A percentile compares a stretch with the other conserved stretches of the same genome.
These are phyloP conservation scores for Limnephilus rhombicus DNA, from an alignment of 2,888 invertebrate species.

Conservation along the genomic window DNA sequence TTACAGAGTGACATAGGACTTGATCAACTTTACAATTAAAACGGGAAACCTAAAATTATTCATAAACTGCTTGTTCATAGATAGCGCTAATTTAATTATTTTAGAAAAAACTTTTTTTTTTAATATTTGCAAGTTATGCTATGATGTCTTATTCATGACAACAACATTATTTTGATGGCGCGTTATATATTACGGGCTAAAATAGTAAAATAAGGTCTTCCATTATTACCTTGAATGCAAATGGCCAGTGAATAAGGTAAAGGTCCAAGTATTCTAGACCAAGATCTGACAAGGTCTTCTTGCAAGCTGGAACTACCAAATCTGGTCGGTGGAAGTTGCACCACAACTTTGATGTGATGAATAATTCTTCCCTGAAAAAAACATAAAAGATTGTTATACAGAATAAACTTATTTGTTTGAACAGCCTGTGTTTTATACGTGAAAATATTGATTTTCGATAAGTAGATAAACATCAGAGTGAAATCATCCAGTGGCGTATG, in stretches of 20 bases:
- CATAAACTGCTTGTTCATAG: no score
- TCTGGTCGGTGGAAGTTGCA: conserved; percentile 91
- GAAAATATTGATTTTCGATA: neutral
- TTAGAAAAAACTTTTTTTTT: no score
- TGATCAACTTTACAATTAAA: no score
- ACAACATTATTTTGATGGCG: no score
- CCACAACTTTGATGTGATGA: conserved; percentile 91
- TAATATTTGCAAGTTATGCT: no score
- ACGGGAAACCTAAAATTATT: no score
- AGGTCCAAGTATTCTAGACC: conserved; percentile 89
- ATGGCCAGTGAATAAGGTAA: conserved; percentile 95
- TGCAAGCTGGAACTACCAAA: conserved; percentile 84
- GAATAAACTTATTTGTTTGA: neutral
- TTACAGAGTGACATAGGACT: no score
- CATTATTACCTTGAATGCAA: conserved; percentile 83
- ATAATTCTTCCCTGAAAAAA: conserved; percentile 78
- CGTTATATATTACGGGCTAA: no score
- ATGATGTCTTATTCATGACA: no score
- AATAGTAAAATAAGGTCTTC: no score
- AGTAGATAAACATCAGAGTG: neutral
- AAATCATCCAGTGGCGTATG: neutral
- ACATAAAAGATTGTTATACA: neutral
- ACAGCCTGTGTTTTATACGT: neutral
- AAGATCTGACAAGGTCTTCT: conserved; percentile 84
- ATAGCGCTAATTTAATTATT: no score